Evolutionary conservation across 1,140 invertebrate genomes (phyloP), one percentile per base, ranked within the genome.

Genomic region (Aricia agestis): DNA sequence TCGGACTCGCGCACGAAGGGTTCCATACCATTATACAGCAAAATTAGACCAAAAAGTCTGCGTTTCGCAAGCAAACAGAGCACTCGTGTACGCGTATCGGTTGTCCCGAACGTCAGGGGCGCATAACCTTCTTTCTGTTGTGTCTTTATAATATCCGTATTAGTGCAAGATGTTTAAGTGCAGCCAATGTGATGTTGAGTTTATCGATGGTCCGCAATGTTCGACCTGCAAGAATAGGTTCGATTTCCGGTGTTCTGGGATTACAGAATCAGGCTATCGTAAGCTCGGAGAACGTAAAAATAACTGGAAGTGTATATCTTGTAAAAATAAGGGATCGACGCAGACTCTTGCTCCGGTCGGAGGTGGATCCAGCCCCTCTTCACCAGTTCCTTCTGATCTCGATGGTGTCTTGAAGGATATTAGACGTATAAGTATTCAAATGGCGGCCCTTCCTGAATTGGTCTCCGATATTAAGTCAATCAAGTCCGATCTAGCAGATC

Each of bases 191-290:
- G 18, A 45, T 18, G 10, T 41, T 6, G 19, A 45, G 45, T 67
- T 67, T n/a, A 41, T 5, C 32, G n/a, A 66, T 9, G 36, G 18
- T 19, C 11, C 41, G 4, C 41, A 18, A 2, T 67, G 42, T 15
- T 45, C 41, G 6, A 10, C 11, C 7, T 67, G 66, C n/a, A 19
- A 19, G 11, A 32, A 67, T 41, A 9, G 11, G 13, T 67, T 67
- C 17, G 42, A 67, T 9, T 67, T 67, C 19, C 41, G 13, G 45
- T 57, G 66, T 52, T 32, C 66, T 52, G 66, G 66, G 1, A 67
- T 67, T 13, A 25, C 66, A 6, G 42, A 67, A 13, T 18, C 17
- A 19, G 18, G 66, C 10, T 67, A 41, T 25, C 41, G 66, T 25
- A 57, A 68, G 18, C 42, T 68, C 11, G 17, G 42, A 0, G 42